Base-by-base conservation (phyloP, 2,113 vertebrate species). In the Pseudorectes ferrugineus region DNA sequence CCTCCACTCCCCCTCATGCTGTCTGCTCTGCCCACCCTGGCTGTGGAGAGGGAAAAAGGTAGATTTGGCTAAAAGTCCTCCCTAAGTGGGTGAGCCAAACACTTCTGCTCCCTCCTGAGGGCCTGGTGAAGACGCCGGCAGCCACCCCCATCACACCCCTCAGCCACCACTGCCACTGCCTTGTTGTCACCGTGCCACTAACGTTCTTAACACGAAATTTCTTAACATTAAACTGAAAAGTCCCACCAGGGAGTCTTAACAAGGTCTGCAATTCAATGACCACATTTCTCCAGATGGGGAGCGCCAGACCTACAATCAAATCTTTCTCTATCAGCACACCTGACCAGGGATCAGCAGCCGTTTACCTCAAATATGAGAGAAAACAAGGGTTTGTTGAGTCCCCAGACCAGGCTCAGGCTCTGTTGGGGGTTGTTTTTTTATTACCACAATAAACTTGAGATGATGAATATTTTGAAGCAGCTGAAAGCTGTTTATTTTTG, bases 71-170 rank as follows among this genome's bases (percentile, higher is more conserved):
- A 31, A 5, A 88, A 79, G 16, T 38, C 18, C n/a, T 51, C 42
- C 10, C 12, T 58, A 11, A 28, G 5, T 2, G 4, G 4, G 26
- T 28, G 12, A 91, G 36, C 9, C 63, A 65, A 57, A 80, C 4
- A 7, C 36, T 42, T 43, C 24, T 18, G 43, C 10, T 65, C 17
- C 43, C 10, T 38, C 36, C 21, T 0, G 1, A 49, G 33, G 33
- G 24, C 49, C 67, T 1, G 2, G 18, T 1, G 3, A 31, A 20
- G n/a, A 14, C 6, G 1, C 3, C 0, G 0, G 49, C 1, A 0
- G 29, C 29, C 3, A 3, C 3, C 25, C 15, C 26, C 29, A 14
- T 31, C 57, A 11, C 35, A 42, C 5, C 7, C 9, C 4, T 42
- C 49, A 52, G 54, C 40, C 54, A 61, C 24, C 12, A 2, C 35